Evolutionary conservation across 1,140 invertebrate species (phyloP).

Genomic region (Oryctes rhinoceros): DNA sequence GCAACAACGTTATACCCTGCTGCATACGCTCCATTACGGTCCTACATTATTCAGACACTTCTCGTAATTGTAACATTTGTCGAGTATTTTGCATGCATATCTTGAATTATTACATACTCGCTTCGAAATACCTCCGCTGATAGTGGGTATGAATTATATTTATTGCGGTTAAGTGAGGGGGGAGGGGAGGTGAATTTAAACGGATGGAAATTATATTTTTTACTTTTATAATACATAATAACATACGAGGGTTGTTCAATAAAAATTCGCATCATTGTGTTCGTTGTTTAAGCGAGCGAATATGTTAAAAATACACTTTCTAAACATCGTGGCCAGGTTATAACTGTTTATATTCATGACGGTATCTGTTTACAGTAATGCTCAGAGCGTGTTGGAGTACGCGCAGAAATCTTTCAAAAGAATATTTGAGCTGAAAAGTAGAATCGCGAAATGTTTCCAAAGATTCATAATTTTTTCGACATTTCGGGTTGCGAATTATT

Average conservation of each 20-base stretch:
- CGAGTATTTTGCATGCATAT: conserved; percentile 23
- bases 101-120: conserved; percentile 31
- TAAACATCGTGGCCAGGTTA: too few relatives aligned
- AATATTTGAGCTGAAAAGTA: too few relatives aligned
- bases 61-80: conserved; percentile 22
- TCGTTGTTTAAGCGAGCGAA: too few relatives aligned
- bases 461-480: too few relatives aligned
- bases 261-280: too few relatives aligned
- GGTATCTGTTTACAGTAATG: too few relatives aligned
- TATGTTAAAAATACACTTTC: too few relatives aligned
- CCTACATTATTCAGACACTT: conserved; percentile 29
- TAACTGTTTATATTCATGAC: too few relatives aligned
- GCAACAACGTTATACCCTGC: neutral
- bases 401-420: too few relatives aligned
- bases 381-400: too few relatives aligned
- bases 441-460: too few relatives aligned
- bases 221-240: neutral
- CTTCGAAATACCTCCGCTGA: neutral
- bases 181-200: neutral
- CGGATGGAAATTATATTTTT: conserved; percentile 2
- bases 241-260: neutral
- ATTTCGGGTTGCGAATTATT: too few relatives aligned
- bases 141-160: neutral
- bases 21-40: neutral
- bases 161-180: conserved; percentile 12